Evolutionary conservation across 2,888 invertebrate species (phyloP), one percentile per base, ranked within the genome.

Genomic region (Tillus elongatus): DNA sequence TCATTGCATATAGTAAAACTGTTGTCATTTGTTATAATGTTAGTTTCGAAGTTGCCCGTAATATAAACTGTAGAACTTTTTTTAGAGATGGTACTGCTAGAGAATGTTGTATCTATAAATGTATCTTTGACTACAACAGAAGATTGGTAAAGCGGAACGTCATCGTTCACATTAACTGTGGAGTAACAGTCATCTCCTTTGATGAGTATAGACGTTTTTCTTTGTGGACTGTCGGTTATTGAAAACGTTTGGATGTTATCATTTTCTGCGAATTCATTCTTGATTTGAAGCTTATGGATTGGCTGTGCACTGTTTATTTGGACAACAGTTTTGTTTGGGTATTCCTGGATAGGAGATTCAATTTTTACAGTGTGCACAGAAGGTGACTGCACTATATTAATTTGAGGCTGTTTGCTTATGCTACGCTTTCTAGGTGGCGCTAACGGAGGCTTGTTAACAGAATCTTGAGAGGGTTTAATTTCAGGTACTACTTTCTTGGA

Each of bases 111-210:
- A 16, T 52, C 46, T n/a, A 48, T 37, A 32, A 51, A 51, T 3
- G 69, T 68, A 58, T 78, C 76, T 53, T 77, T 77, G 1, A 82
- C 79, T 13, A 81, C 78, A 13, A 82, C 82, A 1, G 82, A 82
- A 15, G 82, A 82, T 47, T 82, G 75, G 61, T 82, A 81, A 47
- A 79, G 70, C 9, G 80, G 80, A 37, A 74, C 73, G 52, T 81
- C 77, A 53, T 72, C 76, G 49, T 71, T 77, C 2, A 81, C 77
- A 58, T 82, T 82, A 63, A 81, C 79, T 11, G 82, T 82, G 31
- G 80, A 81, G 55, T 82, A 85, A 64, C 73, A 85, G 66, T 77
- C 82, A 58, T 75, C 79, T 35, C 75, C 81, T 57, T 70, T 82
- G 54, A 83, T 83, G 70, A 81, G 69, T 51, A 83, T 82, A 9